Conservation (phyloP, 2,888 invertebrate genomes). For the Tetrapedia diversipes region DNA sequence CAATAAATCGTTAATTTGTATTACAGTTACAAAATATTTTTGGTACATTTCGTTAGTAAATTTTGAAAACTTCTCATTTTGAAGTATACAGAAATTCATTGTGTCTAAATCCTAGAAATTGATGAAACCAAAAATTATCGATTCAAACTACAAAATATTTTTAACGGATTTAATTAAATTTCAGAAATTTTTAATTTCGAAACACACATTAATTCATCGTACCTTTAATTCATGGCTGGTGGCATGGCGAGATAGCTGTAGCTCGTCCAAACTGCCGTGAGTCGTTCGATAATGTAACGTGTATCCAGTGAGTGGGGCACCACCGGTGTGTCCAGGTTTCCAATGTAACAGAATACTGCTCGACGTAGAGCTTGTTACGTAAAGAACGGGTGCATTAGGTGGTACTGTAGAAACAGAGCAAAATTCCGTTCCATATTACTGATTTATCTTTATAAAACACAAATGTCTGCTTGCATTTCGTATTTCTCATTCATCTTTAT, state of each 20-base stretch:
- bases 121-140: not conserved
- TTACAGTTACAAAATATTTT: not conserved
- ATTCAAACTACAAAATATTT: not conserved
- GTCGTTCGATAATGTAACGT: slow-evolving; percentile 87
- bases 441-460: too few relatives aligned
- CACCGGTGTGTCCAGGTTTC: slow-evolving; percentile 89
- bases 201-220: slow-evolving; percentile 19
- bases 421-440: not conserved
- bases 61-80: too few relatives aligned
- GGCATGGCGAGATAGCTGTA: slow-evolving; percentile 87
- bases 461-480: too few relatives aligned
- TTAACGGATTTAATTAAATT: not conserved
- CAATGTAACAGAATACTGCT: slow-evolving; percentile 90
- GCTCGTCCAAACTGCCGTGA: slow-evolving; percentile 87
- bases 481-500: not conserved
- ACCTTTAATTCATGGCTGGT: slow-evolving; percentile 88
- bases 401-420: slow-evolving; percentile 84
- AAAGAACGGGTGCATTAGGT: slow-evolving; percentile 89
- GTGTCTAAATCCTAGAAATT: slow-evolving; percentile 84
- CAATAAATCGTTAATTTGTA: not conserved
- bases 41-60: not conserved
- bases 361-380: slow-evolving; percentile 90
- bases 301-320: slow-evolving; percentile 88
- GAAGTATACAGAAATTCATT: too few relatives aligned
- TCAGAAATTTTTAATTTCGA: not conserved